phyloP scores from a whole-genome alignment of 2,888 invertebrate genomes.

The Hypomecis atomaria region DNA sequence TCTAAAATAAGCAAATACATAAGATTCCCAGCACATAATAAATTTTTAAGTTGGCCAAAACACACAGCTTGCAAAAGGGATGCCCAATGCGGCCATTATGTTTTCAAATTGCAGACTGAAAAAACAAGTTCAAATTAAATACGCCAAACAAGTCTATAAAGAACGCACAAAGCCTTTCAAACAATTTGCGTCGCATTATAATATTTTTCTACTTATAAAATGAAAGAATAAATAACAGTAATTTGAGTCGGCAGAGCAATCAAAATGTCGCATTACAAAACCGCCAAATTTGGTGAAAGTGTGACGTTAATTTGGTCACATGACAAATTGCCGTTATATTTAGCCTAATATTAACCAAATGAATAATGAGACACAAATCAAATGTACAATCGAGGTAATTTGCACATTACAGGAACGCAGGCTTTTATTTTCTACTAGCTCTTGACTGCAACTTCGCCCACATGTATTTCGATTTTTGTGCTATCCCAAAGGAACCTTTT shows the following conservation, averaged over 20 bases:
- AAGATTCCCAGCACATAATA: too few species aligned
- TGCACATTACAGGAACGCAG: constrained; percentile 59
- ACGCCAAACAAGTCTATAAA: neutral
- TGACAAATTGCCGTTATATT: constrained; percentile 77
- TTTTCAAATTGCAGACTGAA: too few species aligned
- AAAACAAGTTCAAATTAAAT: neutral
- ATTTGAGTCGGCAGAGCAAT: constrained; percentile 56
- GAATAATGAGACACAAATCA: constrained; percentile 55
- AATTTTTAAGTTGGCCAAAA: too few species aligned
- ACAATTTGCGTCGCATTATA: constrained; percentile 17
- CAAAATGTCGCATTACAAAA: constrained; percentile 71
- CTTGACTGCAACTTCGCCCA: neutral
- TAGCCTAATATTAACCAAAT: constrained; percentile 54
- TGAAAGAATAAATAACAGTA: constrained; percentile 54
- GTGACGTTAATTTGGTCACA: constrained; percentile 71
- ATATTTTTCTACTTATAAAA: constrained; percentile 14
- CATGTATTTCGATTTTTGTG: too few species aligned
- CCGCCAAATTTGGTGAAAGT: constrained; percentile 78
- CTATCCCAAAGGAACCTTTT: too few species aligned
- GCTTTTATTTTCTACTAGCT: constrained; percentile 33
- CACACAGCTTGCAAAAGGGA: too few species aligned
- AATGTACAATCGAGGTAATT: constrained; percentile 64
- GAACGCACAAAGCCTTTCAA: constrained; percentile 3
- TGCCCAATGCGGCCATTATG: too few species aligned
- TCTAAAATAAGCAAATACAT: too few species aligned